Percentiles rank a stretch among this genome's conserved stretches.
phyloP scores from a whole-genome alignment of 2,797 vertebrate species.

The Caiman crocodilus region DNA sequence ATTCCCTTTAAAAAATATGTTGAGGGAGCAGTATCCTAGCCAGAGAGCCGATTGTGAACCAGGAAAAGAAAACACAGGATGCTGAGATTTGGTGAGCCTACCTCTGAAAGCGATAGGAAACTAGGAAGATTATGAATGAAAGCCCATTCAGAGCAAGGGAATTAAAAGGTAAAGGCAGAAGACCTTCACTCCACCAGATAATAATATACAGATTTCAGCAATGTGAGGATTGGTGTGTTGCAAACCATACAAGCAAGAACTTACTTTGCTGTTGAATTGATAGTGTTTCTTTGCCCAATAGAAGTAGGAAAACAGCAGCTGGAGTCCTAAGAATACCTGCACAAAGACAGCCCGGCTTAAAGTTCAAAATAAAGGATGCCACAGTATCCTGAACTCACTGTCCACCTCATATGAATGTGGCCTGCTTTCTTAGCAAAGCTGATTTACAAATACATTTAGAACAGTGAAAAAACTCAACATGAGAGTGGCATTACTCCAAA shows the following conservation, averaged over 20 bases:
- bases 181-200: not conserved
- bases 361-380: not conserved
- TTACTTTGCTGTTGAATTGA: not conserved
- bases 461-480: not conserved
- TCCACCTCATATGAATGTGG: not conserved
- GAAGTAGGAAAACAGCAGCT: not conserved
- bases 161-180: accelerated
- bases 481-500: not conserved
- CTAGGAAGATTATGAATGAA: not conserved
- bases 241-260: not conserved
- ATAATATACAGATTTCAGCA: not conserved
- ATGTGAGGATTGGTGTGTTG: not conserved
- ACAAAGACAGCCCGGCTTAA: not conserved
- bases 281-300: not conserved
- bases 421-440: not conserved
- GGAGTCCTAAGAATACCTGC: not conserved
- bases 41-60: accelerated
- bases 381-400: not conserved
- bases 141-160: not conserved
- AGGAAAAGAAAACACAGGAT: not conserved
- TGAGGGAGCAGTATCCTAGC: accelerated
- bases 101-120: not conserved
- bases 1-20: not conserved
- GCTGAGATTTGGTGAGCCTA: not conserved
- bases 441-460: not conserved